Evolutionary conservation across 2,888 invertebrate genomes (phyloP).

Genomic region (Ypsolopha scabrella): DNA sequence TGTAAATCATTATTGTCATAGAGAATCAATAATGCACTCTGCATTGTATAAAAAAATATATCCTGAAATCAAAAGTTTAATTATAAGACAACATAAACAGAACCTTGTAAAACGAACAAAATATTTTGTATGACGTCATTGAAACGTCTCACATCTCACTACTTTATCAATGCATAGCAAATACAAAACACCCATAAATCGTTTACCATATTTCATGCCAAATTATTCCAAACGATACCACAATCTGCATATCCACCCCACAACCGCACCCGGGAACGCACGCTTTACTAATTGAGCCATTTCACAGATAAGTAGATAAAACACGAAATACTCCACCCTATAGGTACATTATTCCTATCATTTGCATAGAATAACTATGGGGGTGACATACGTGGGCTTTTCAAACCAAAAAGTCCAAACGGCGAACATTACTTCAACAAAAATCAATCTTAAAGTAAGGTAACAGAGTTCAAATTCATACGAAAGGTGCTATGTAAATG

Average conservation of each 20-base stretch:
- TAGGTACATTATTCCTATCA: constrained; percentile 65
- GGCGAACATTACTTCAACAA: not conserved
- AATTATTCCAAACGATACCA: constrained; percentile 28
- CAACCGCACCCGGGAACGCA: constrained; percentile 15
- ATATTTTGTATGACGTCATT: no score
- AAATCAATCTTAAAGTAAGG: not conserved
- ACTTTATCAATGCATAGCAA: not conserved
- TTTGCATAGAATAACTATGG: constrained; percentile 65
- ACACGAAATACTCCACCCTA: constrained; percentile 55
- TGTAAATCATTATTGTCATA: no score
- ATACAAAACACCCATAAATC: constrained; percentile 42
- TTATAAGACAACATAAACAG: no score
- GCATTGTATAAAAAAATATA: no score
- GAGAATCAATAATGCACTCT: no score
- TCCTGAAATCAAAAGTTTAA: no score
- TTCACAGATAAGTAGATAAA: constrained; percentile 69
- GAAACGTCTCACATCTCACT: no score
- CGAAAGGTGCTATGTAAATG: not conserved
- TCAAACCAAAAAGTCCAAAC: not conserved
- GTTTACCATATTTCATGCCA: constrained; percentile 57
- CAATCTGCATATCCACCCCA: constrained; percentile 27
- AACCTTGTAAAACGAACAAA: no score
- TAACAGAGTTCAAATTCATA: not conserved
- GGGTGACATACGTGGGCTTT: constrained; percentile 27
- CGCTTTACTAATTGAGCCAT: constrained; percentile 63